Percentiles rank a stretch among this genome's conserved stretches.
These are phyloP conservation scores for Limonius californicus DNA, from an alignment of 1,140 invertebrate species.

Conservation along the genomic window DNA sequence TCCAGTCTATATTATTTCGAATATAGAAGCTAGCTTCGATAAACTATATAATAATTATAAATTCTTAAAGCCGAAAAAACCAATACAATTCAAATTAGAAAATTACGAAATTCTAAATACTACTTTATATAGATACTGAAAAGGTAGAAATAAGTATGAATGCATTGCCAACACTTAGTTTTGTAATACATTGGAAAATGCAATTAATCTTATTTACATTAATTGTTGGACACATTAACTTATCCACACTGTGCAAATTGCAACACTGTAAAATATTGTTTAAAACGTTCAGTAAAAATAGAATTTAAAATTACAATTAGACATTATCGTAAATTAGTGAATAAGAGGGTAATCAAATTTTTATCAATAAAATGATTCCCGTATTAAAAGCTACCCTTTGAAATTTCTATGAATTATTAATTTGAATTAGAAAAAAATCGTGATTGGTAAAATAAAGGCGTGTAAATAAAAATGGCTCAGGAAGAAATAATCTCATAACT, in stretches of 20 bases:
- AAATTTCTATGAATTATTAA: background rate
- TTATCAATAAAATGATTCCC: no score
- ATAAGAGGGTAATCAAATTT: no score
- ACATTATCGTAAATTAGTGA: no score
- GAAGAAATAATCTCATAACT: slow-evolving; percentile 1
- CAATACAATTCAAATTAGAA: background rate
- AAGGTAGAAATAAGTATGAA: slow-evolving; percentile 10
- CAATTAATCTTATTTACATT: background rate
- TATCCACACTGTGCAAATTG: background rate
- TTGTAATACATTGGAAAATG: background rate
- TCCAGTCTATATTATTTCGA: background rate
- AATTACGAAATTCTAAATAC: background rate
- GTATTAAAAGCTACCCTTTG: background rate
- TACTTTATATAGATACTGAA: background rate
- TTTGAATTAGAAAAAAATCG: background rate
- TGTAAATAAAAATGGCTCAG: background rate
- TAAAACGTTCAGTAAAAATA: background rate
- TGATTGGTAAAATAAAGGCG: no score
- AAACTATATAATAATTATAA: background rate
- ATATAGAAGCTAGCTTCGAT: background rate
- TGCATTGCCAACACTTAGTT: slow-evolving; percentile 3
- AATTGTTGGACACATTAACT: background rate
- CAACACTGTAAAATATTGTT: background rate
- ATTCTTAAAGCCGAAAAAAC: background rate
- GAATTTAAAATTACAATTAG: no score